Base-by-base conservation (phyloP, 2,888 invertebrate species). In the Heterodera filipjevi region DNA sequence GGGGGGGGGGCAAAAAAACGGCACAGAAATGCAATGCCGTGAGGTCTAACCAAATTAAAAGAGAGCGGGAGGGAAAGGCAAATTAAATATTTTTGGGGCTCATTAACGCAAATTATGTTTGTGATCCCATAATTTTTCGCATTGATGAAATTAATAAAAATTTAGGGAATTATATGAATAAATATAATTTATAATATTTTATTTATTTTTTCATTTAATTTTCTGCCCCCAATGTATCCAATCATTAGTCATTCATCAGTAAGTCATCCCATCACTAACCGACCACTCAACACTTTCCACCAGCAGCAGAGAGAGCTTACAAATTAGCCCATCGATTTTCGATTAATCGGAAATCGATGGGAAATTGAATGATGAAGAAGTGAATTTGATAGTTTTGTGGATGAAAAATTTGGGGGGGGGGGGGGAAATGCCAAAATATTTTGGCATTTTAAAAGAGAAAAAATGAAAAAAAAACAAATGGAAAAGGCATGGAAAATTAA, bases 241-340 rank as follows among this genome's bases (percentile, higher is more conserved):
- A 27, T 30, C 12, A 71, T 71, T 35, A 71, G 8, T 71, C 71
- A 71, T 6, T 59, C 59, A 59, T 59, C 59, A 59, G n/a, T 59
- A 22, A 71, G 32, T 71, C 46, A 71, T 6, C 22, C n/a, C n/a
- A 59, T 59, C n/a, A 6, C 39, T 10, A 39, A 10, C 39, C 5
- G 5, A n/a, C n/a, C n/a, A n/a, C 8, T n/a, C n/a, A 59, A 8
- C 59, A n/a, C n/a, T 22, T 59, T 59, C 59, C 59, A 27, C 59
- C 59, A 59, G 5, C 59, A 59, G 22, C 27, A n/a, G 6, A n/a
- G 5, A 27, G 0, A 59, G 59, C 59, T 16, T 12, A 59, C 46
- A 49, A 16, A 59, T n/a, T n/a, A 59, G 19, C 59, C 59, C 59
- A 59, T 59, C n/a, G 59, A 59, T 59, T 59, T 59, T 59, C 59